Evolutionary conservation across 2,113 vertebrate species (phyloP).

Genomic region (Lepus timidus): DNA sequence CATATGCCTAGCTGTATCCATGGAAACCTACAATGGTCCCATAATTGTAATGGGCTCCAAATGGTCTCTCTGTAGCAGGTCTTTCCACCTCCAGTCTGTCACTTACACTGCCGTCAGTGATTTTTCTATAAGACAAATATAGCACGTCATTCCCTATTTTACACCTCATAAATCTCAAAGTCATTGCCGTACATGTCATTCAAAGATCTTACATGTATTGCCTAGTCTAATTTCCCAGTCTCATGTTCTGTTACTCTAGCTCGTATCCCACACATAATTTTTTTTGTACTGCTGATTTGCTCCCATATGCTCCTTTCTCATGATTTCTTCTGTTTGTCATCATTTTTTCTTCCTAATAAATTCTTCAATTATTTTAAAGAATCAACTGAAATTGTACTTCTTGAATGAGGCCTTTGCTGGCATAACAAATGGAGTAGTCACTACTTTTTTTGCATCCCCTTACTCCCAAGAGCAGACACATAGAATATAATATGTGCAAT

Average conservation of each 20-base stretch:
- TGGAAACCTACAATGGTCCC: constrained; percentile 43
- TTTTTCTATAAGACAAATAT: constrained; percentile 62
- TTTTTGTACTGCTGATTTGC: not conserved
- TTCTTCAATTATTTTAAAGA: not conserved
- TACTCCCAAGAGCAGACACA: not conserved
- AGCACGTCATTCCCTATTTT: not conserved
- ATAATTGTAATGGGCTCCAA: constrained; percentile 2
- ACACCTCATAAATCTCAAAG: not conserved
- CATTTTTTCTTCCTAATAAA: not conserved
- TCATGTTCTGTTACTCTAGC: not conserved
- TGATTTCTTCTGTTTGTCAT: not conserved
- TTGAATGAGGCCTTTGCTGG: not conserved
- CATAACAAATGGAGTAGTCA: not conserved
- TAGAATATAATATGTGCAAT: not conserved
- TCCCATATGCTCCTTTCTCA: not conserved
- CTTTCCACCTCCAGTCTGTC: constrained; percentile 52
- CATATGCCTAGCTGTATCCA: constrained; percentile 39
- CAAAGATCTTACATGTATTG: not conserved
- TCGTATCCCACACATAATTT: not conserved
- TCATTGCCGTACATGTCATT: not conserved
- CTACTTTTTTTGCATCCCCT: not conserved
- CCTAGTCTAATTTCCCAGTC: not conserved
- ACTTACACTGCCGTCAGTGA: constrained; percentile 42
- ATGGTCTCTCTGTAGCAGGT: constrained; percentile 31
- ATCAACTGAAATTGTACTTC: not conserved